Evolutionary conservation across 37 sponge, comb jelly and placozoan species (phyloP).

Genomic region (Ephydatia muelleri): DNA sequence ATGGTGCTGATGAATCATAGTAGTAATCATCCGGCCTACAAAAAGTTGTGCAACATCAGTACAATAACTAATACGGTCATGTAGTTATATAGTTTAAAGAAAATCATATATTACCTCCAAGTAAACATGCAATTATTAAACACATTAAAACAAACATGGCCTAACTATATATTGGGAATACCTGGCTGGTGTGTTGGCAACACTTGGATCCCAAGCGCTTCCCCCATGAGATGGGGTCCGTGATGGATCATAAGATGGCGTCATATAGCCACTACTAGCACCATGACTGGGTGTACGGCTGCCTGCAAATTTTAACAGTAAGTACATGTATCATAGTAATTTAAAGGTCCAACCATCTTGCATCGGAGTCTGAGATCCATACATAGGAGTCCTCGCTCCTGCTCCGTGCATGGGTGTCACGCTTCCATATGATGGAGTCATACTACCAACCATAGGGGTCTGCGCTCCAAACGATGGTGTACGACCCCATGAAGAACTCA

Average conservation of each 20-base stretch:
- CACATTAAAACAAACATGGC: slow-evolving; percentile 4
- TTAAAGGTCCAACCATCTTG: slow-evolving; percentile 36
- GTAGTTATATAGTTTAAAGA: not conserved
- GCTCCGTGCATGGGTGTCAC: slow-evolving; percentile 84
- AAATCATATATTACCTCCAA: not conserved
- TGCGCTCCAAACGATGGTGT: slow-evolving; percentile 82
- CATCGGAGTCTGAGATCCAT: slow-evolving; percentile 91
- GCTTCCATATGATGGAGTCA: slow-evolving; percentile 82
- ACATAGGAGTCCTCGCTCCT: slow-evolving; percentile 88
- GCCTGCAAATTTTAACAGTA: slow-evolving; percentile 39
- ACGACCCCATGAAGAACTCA: slow-evolving; percentile 69
- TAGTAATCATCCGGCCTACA: slow-evolving; percentile 46
- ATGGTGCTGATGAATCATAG: slow-evolving; percentile 35
- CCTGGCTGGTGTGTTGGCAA: slow-evolving; percentile 72
- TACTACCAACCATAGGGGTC: slow-evolving; percentile 90
- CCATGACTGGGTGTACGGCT: slow-evolving; percentile 89
- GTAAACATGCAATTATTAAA: not conserved
- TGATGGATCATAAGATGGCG: slow-evolving; percentile 93
- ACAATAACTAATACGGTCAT: not conserved
- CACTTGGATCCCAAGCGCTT: slow-evolving; percentile 97
- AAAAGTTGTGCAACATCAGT: not conserved
- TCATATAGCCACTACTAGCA: slow-evolving; percentile 74
- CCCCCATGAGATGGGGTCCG: slow-evolving; percentile 84
- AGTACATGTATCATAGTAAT: not conserved
- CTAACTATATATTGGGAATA: too few relatives aligned